These are phyloP conservation scores for Ophthalmolycus amberensis DNA, from an alignment of 2,113 vertebrate species.

Conservation along the genomic window DNA sequence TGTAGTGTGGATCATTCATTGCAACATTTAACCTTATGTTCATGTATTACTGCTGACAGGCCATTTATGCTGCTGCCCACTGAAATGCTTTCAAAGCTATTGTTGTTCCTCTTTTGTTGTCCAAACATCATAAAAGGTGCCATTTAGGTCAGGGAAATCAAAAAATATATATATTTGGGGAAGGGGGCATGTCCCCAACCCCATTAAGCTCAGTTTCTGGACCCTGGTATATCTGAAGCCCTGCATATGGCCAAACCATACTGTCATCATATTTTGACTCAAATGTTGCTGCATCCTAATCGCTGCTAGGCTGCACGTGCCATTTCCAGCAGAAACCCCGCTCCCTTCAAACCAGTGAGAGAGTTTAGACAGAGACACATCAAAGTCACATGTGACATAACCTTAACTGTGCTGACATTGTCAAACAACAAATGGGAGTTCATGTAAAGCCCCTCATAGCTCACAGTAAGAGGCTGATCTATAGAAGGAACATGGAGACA, in stretches of 20 bases:
- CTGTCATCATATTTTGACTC: neutral
- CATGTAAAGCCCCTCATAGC: constrained; percentile 8
- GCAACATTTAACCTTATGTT: neutral
- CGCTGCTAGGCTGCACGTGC: neutral
- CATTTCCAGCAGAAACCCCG: neutral
- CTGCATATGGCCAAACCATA: neutral
- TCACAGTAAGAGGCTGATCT: constrained; percentile 25
- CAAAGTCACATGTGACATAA: neutral
- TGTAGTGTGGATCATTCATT: no score
- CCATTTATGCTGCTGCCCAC: neutral
- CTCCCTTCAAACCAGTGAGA: neutral
- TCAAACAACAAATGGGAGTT: constrained; percentile 3
- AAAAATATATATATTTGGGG: no score
- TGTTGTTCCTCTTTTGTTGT: neutral
- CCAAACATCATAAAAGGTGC: neutral
- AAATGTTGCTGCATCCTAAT: neutral
- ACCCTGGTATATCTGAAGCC: neutral
- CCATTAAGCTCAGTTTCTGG: no score
- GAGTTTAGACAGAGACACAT: neutral
- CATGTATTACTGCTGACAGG: neutral
- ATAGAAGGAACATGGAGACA: constrained; percentile 3
- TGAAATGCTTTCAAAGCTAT: neutral
- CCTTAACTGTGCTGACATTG: neutral
- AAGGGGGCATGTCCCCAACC: neutral
- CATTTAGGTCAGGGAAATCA: neutral